These are phyloP conservation scores for Orchestia grillus DNA, from an alignment of 1,140 invertebrate genomes.

Conservation along the genomic window DNA sequence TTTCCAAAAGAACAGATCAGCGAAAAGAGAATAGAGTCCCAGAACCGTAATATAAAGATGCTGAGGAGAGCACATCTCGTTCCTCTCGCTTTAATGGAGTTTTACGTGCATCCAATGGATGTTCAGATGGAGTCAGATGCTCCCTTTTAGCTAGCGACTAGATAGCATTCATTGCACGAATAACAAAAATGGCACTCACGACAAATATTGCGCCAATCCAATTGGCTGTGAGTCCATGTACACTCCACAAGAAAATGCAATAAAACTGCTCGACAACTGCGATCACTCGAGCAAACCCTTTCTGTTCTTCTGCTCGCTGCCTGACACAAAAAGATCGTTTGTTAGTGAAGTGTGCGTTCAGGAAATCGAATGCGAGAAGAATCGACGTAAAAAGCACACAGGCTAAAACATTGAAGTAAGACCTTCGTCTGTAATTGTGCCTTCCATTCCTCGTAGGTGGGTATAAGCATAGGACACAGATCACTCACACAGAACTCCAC, in stretches of 20 bases:
- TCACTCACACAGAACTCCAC: too few species aligned
- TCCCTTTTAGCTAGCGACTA: neutral
- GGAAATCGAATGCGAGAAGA: neutral
- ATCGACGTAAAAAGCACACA: neutral
- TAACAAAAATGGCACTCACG: neutral
- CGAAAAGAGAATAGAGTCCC: neutral
- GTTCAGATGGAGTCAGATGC: neutral
- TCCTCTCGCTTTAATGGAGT: neutral
- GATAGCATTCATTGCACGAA: conserved; percentile 1
- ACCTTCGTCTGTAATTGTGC: neutral
- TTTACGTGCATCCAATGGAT: neutral
- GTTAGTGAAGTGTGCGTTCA: neutral
- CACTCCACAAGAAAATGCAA: neutral
- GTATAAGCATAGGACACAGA: too few species aligned
- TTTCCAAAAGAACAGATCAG: neutral
- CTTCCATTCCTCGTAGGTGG: neutral
- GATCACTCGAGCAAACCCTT: neutral
- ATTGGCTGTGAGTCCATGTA: neutral
- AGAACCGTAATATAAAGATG: neutral
- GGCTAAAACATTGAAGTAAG: neutral
- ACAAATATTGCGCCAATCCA: neutral
- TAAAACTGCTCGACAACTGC: neutral
- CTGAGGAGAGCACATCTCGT: neutral
- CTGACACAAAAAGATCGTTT: neutral
- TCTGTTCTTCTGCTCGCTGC: neutral